Base-by-base conservation (phyloP, 2,113 vertebrate species). In the Orientallactaga bullata region DNA sequence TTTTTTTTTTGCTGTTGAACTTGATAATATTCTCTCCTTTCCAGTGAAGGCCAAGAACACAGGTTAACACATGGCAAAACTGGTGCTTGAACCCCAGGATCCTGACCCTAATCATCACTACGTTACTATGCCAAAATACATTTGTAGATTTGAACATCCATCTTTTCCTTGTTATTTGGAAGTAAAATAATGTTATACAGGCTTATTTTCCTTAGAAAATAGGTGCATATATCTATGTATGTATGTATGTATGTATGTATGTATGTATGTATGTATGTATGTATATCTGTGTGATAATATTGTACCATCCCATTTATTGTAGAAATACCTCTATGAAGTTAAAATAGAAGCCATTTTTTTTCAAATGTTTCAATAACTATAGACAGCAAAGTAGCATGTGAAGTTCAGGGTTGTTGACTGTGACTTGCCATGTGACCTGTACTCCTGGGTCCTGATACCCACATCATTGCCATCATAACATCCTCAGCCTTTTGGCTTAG, bases 391-490 rank as follows among this genome's bases (percentile, higher is more conserved):
- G 28, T 16, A 20, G 2, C 5, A 66, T 23, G 20, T 61, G 2
- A 26, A 18, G 2, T 35, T 89, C 1, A 20, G 5, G 0, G 11
- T 39, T n/a, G 12, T 24, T 32, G n/a, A 17, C 42, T 32, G 0
- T 47, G n/a, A 28, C 20, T 1, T 5, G 0, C 32, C 13, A 7
- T 15, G 11, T 73, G 11, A 61, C 26, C 1, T 24, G 5, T 47
- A 15, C 8, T 77, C 5, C 16, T 76, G 7, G 21, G 7, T 79
- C 1, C 18, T 32, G 2, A 21, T 24, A 3, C 7, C 58, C 24
- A 18, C 1, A 15, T 5, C 18, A 20, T 61, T 61, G 32, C 8
- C 11, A 76, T 4, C 26, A 13, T 12, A 13, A 51, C n/a, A 77
- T 20, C 73, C 17, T 35, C 15, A 71, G 7, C 6, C 24, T 24